Evolutionary conservation across 2,888 invertebrate species (phyloP), one percentile per base, ranked within the genome.

Genomic region (Pyrrhia umbra): DNA sequence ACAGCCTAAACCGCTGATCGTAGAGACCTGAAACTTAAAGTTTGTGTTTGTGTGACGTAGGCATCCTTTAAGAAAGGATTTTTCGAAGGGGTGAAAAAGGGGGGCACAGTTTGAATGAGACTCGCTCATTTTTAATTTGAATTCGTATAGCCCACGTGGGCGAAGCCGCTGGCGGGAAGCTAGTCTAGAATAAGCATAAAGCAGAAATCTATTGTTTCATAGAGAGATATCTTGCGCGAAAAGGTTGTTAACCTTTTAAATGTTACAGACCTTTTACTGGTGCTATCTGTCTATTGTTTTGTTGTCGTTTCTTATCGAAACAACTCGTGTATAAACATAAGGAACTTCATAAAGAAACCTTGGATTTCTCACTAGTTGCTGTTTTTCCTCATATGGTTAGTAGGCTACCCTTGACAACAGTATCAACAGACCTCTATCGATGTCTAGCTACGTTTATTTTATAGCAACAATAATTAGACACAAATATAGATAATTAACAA

Each of bases 281-380:
- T 6, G 2, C 18, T 68, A 68, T 54, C 69, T 51, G 23, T 68
- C 58, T 59, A n/a, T n/a, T n/a, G 25, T 61, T 68, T 52, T 40
- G 47, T 20, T 72, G 62, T 75, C 51, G 16, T 30, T n/a, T 54
- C 21, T 63, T 69, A 63, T 68, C 75, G 42, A 47, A 54, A 62
- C 40, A 68, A 40, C 20, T n/a, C 6, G 6, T n/a, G 13, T 49
- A 54, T 20, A 30, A 9, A 45, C 23, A 40, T 10, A 37, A 2
- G 9, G 13, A 37, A 47, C 42, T 58, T 49, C 27, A 43, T 27
- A 50, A 40, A 46, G 20, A 21, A 21, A 39, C 43, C 43, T 58
- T 45, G 58, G 15, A 20, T 64, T 16, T 16, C n/a, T 0, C 3
- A 64, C 43, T 57, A 27, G 16, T 27, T 16, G 9, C 2, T 2